A percentile compares a stretch with the other conserved stretches of the same genome.
Conservation (phyloP, 2,797 vertebrate species). For the Alfaro cultratus region DNA sequence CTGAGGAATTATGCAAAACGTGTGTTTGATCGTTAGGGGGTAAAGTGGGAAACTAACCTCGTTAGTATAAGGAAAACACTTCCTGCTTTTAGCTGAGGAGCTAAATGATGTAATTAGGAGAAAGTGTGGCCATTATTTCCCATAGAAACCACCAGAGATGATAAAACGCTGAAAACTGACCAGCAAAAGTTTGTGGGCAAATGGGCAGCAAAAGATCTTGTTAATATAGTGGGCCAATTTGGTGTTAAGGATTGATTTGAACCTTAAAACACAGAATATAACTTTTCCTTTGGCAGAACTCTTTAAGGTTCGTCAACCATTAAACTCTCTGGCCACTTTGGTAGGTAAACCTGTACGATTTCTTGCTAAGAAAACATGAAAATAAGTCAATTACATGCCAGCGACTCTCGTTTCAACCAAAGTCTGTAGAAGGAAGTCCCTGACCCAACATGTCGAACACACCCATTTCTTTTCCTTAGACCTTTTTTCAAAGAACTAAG, state of each 20-base stretch:
- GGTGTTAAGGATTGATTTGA: background rate
- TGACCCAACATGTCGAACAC: too few relatives aligned
- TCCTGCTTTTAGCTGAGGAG: background rate
- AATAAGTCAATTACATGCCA: background rate
- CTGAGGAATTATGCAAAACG: constrained; percentile 61
- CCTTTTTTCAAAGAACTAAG: too few relatives aligned
- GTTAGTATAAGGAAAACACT: constrained; percentile 9
- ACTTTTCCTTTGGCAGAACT: background rate
- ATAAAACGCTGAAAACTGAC: background rate
- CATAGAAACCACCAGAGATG: background rate
- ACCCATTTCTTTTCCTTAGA: too few relatives aligned
- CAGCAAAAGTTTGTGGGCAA: background rate
- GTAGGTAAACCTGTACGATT: too few relatives aligned
- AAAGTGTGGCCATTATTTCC: constrained; percentile 23
- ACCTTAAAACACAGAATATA: background rate
- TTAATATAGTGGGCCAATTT: background rate
- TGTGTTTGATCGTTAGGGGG: constrained; percentile 56
- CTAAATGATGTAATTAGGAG: constrained; percentile 31
- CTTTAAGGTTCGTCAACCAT: background rate
- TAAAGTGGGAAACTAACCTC: constrained; percentile 38
- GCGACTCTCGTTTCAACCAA: background rate
- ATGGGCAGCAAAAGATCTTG: background rate
- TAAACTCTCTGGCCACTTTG: background rate
- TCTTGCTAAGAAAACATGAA: background rate
- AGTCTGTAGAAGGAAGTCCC: too few relatives aligned